Base-by-base conservation (phyloP, 2,797 vertebrate genomes). In the Tenualosa ilisha region DNA sequence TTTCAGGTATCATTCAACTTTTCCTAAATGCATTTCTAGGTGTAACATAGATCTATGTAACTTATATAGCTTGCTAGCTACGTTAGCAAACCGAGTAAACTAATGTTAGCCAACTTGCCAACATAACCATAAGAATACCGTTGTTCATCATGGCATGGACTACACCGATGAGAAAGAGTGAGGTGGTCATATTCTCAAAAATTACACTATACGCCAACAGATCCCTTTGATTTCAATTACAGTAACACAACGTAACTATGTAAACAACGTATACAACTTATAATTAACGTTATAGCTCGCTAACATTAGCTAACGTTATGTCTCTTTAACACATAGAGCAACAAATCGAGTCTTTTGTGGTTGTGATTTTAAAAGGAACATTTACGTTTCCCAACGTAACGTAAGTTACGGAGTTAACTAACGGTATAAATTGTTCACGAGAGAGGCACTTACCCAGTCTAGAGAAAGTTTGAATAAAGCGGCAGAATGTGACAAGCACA, bases 401-500 rank as follows among this genome's bases (percentile, higher is more conserved):
- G n/a, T n/a, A n/a, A n/a, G n/a, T n/a, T n/a, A 31, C 15, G 40
- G 17, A 43, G 68, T 75, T 15, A 15, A 40, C 37, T 40, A 75
- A 46, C 46, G 7, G 46, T 75, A 40, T 5, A 17, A 6, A 15
- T 40, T 40, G 0, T 43, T 20, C 68, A 75, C 31, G 7, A 40
- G 15, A 75, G 68, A 75, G 63, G 11, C 68, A 75, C 68, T 75
- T 75, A 75, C 68, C 68, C 68, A 43, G 68, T 75, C 68, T 40
- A 75, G 31, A 43, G 68, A 40, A 75, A 75, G 31, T 37, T 40
- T 75, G 37, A 75, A 75, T 75, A 40, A 37, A 75, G 68, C 68
- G 68, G 68, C 68, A 75, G 68, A 75, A 75, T 75, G 68, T 75
- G 68, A 75, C 68, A 40, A 75, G 68, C 68, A 75, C 31, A 75